Conservation (phyloP, 2,888 invertebrate genomes). For the Hybos culiciformis region DNA sequence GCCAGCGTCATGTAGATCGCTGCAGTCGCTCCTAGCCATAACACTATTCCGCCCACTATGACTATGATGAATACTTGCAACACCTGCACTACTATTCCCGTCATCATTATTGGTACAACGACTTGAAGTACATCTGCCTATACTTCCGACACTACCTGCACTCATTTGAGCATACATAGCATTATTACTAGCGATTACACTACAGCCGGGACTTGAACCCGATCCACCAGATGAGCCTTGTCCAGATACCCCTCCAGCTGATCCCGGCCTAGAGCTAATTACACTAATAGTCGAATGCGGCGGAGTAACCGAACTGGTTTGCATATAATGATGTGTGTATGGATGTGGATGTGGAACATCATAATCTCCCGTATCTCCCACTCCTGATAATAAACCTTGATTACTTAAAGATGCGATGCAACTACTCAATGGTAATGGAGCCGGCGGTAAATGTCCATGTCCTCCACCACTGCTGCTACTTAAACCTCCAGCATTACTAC, state of each 20-base stretch:
- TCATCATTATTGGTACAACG: slow-evolving; percentile 28
- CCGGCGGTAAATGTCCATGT: slow-evolving; percentile 16
- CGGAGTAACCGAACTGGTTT: slow-evolving; percentile 35
- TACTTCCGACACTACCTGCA: slow-evolving; percentile 27
- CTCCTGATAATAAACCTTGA: slow-evolving; percentile 31
- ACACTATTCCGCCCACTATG: slow-evolving; percentile 23
- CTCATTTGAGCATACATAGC: slow-evolving; percentile 27
- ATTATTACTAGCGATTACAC: slow-evolving; percentile 20
- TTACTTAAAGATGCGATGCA: slow-evolving; percentile 29
- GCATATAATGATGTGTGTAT: slow-evolving; percentile 37
- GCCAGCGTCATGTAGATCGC: neutral
- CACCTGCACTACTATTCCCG: slow-evolving; percentile 8
- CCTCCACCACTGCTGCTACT: slow-evolving; percentile 27
- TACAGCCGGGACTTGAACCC: slow-evolving; percentile 26
- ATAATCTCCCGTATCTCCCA: slow-evolving; percentile 35
- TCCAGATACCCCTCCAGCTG: slow-evolving; percentile 34
- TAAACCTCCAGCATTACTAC: slow-evolving; percentile 9
- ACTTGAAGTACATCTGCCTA: slow-evolving; percentile 33
- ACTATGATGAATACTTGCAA: slow-evolving; percentile 21
- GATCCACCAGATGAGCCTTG: slow-evolving; percentile 37
- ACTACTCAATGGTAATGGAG: slow-evolving; percentile 9
- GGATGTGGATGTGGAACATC: slow-evolving; percentile 38
- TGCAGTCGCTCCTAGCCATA: slow-evolving; percentile 1
- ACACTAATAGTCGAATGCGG: slow-evolving; percentile 34
- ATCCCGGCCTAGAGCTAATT: slow-evolving; percentile 27